A percentile compares a stretch with the other conserved stretches of the same genome.
These are phyloP conservation scores for Brachypteracias leptosomus DNA, from an alignment of 2,113 vertebrate genomes.

Conservation along the genomic window DNA sequence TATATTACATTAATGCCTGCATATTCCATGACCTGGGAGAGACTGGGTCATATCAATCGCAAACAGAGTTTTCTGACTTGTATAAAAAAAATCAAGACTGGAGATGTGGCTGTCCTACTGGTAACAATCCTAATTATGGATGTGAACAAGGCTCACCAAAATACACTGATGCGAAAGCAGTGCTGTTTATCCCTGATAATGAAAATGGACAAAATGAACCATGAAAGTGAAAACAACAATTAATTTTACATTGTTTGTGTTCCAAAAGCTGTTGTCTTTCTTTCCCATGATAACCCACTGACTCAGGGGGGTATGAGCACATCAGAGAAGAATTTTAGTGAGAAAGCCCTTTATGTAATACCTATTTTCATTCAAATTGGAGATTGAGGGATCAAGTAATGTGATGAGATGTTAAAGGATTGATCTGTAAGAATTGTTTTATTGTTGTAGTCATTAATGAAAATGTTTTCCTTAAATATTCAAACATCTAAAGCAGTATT, in stretches of 20 bases:
- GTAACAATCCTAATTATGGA: not conserved
- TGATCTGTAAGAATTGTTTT: not conserved
- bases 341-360: constrained; percentile 25
- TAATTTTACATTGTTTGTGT: not conserved
- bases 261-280: not conserved
- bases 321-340: not conserved
- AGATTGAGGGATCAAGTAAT: not conserved
- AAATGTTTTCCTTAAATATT: constrained; percentile 11
- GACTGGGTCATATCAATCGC: not conserved
- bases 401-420: constrained; percentile 12
- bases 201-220: not conserved
- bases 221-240: not conserved
- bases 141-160: not conserved
- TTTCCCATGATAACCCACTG: not conserved
- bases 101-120: not conserved
- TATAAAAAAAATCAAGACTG: not conserved
- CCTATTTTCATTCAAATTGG: constrained; percentile 44
- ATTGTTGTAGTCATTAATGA: constrained; percentile 23
- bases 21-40: not conserved
- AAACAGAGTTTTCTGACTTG: not conserved
- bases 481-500: not conserved
- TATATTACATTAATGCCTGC: not conserved
- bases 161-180: not conserved
- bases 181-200: not conserved
- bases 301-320: not conserved